Base-by-base conservation (phyloP, 2,888 invertebrate genomes). In the Limnephilus lunatus region DNA sequence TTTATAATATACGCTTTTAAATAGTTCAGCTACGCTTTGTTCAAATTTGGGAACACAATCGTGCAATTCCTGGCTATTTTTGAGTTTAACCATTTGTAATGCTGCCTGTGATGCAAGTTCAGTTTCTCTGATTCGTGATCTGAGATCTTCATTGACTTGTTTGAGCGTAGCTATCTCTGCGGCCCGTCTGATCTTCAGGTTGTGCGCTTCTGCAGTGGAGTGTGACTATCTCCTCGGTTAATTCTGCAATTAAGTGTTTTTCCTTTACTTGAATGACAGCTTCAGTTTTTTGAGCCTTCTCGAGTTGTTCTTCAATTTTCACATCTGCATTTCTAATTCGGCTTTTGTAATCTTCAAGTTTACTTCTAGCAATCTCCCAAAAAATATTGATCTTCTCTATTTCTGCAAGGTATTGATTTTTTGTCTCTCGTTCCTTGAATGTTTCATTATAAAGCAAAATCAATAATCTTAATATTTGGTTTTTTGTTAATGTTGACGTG, bases 341-440 rank as follows among this genome's bases (percentile, higher is more conserved):
- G 44, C 48, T n/a, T n/a, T 86, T 44, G 14, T 86, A 86, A 44
- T 44, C 86, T 44, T 25, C 30, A 44, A 48, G 19, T 48, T 86
- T n/a, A 11, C 11, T 30, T 86, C 48, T 86, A 2, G 48, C 86
- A 4, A 86, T 86, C n/a, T 86, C 86, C 86, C 86, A 86, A 44
- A 30, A 44, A 19, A 86, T 25, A 44, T 44, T 86, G 14, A 86
- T 86, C 86, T 86, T 86, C 11, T 86, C 44, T 11, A 30, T 25
- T 30, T 86, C 86, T 30, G 86, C n/a, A 30, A 44, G 14, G 14
- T n/a, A 86, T 14, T 12, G 14, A n/a, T 39, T 44, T 86, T 48
- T 86, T 9, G n/a, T 1, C 44, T 30, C 86, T 11, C 86, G 86
- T 30, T 86, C 86, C 25, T 48, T 86, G 35, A n/a, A 30, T 30